These are phyloP conservation scores for Cassiopea xamachana DNA, from an alignment of 30 jellyfish, hydroid and myxozoan species.

Conservation along the genomic window DNA sequence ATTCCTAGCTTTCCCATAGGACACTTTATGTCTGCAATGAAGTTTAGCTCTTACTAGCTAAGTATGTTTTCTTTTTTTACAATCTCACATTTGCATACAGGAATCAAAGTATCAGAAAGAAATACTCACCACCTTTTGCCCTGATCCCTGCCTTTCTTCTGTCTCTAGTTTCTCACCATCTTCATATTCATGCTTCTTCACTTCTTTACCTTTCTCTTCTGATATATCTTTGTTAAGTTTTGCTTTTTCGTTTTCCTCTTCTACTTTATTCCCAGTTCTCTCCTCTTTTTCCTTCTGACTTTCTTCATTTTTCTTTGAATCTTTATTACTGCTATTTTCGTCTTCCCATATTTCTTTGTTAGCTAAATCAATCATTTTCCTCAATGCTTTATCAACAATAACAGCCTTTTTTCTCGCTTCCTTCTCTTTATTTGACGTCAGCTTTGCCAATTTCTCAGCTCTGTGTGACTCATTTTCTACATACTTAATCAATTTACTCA, in stretches of 20 bases:
- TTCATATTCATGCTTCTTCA: background rate
- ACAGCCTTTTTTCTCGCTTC: constrained; percentile 66
- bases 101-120: background rate
- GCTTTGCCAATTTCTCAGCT: constrained; percentile 78
- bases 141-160: background rate
- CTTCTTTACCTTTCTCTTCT: background rate
- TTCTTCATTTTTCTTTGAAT: background rate
- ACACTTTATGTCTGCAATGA: too few relatives aligned
- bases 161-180: background rate
- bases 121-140: background rate
- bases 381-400: constrained; percentile 52
- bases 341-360: constrained; percentile 8
- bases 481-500: constrained; percentile 53
- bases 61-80: too few relatives aligned
- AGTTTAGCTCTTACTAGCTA: too few relatives aligned
- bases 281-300: background rate
- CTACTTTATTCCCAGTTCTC: background rate
- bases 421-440: constrained; percentile 48
- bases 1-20: too few relatives aligned
- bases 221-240: background rate
- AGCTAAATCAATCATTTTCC: constrained; percentile 48
- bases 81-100: too few relatives aligned
- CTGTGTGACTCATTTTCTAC: constrained; percentile 50
- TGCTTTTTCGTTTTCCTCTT: background rate
- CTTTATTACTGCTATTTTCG: background rate